Evolutionary conservation across 1,140 invertebrate species (phyloP), one percentile per base, ranked within the genome.

Genomic region (Oryzaephilus surinamensis): DNA sequence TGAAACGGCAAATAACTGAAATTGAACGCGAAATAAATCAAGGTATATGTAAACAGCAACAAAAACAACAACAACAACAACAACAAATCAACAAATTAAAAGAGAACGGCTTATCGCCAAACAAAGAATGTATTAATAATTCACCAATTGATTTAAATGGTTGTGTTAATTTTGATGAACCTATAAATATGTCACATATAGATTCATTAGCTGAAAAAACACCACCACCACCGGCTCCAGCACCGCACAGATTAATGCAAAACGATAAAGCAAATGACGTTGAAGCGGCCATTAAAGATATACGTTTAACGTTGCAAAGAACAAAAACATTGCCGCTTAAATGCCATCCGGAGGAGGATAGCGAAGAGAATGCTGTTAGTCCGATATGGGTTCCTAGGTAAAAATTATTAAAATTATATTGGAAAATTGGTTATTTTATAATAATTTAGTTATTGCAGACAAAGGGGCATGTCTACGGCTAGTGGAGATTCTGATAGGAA

Each of bases 281-380:
- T 6, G 81, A 84, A 55, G 79, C 82, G 42, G 82, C 82, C 12
- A 83, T 88, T 50, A 81, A 84, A 57, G 84, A 85, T 52, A 84
- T 86, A 48, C 73, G 80, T 43, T 72, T 83, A 48, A 81, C 83
- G 3, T 64, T 87, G 36, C 81, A 85, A 57, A 71, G 80, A 38
- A 84, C 82, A 26, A 84, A 83, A 62, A 72, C 73, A 10, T 51
- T 77, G 30, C 74, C 74, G 10, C 62, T 75, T 2, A 71, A 72
- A 50, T 72, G 55, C 30, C 56, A 58, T 49, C 51, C 52, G 21
- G 52, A 56, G 27, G 56, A 59, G 38, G 57, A 58, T 40, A 40
- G 55, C 20, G 57, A 61, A 45, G 49, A 52, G 30, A 54, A 48
- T 41, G 50, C 48, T 8, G 58, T 66, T 45, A 72, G 74, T 52